phyloP scores from a whole-genome alignment of 1,140 invertebrate species.

The Tetranychus urticae region DNA sequence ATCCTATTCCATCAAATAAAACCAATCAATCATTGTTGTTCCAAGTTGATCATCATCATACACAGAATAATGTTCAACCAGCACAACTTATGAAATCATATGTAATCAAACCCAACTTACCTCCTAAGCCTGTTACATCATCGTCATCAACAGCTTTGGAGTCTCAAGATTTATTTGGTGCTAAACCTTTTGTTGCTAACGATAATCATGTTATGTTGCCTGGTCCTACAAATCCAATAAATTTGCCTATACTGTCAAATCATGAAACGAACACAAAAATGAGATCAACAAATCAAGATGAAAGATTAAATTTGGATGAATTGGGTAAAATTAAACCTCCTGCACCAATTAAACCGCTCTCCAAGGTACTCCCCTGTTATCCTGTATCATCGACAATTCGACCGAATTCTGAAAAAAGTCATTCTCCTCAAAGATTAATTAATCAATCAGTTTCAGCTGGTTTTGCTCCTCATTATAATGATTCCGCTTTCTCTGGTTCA shows the following conservation, averaged over 20 bases:
- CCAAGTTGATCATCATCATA: not conserved
- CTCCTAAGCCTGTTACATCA: not conserved
- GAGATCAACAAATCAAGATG: not conserved
- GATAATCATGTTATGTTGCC: not conserved
- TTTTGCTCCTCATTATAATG: not conserved
- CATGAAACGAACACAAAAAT: not conserved
- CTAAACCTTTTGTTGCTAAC: not conserved
- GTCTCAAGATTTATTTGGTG: slow-evolving; percentile 5
- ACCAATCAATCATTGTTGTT: not conserved
- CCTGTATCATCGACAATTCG: not conserved
- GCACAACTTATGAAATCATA: not conserved
- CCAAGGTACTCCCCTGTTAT: not conserved
- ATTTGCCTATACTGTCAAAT: not conserved
- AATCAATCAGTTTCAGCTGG: not conserved
- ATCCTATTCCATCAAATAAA: not conserved
- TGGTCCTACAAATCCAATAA: not conserved
- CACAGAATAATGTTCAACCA: not conserved
- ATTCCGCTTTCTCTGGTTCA: not conserved
- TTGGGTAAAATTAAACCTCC: not conserved
- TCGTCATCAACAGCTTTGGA: not conserved
- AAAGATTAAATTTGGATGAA: not conserved
- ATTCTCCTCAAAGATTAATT: not conserved
- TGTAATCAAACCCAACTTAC: not conserved
- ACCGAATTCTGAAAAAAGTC: not conserved
- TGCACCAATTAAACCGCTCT: not conserved